Evolutionary conservation across 2,888 invertebrate genomes (phyloP).

Genomic region (Doris montereyensis): DNA sequence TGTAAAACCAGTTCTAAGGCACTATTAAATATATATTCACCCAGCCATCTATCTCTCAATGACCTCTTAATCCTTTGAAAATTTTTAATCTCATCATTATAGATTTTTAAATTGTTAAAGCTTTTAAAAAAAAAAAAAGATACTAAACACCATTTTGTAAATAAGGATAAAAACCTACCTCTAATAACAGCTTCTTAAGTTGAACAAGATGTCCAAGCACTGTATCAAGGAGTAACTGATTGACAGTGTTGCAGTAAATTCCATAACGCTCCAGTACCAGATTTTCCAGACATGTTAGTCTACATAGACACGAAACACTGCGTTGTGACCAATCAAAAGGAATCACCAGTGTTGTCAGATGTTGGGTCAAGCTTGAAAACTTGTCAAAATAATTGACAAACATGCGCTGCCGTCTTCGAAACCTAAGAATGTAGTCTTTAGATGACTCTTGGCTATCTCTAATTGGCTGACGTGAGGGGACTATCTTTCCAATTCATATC

Average conservation of each 20-base stretch:
- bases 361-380: conserved; percentile 62
- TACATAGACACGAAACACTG: conserved; percentile 61
- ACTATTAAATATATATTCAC: too few species aligned
- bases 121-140: background rate
- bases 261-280: conserved; percentile 64
- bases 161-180: conserved; percentile 16
- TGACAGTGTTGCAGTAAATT: conserved; percentile 34
- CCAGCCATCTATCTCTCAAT: too few species aligned
- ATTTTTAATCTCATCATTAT: too few species aligned
- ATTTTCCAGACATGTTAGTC: conserved; percentile 59
- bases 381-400: conserved; percentile 67
- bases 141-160: background rate
- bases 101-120: too few species aligned
- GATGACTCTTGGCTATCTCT: conserved; percentile 56
- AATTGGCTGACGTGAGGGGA: conserved; percentile 61
- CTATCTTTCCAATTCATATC: conserved; percentile 71
- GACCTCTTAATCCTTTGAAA: too few species aligned
- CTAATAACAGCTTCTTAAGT: conserved; percentile 32
- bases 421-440: conserved; percentile 61
- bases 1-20: too few species aligned
- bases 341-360: conserved; percentile 62
- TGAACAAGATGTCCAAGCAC: conserved; percentile 16
- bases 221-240: conserved; percentile 30
- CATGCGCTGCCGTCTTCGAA: conserved; percentile 61
- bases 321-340: conserved; percentile 71